Percentiles rank a stretch among this genome's conserved stretches.
Conservation (phyloP, 2,888 invertebrate species). For the Ethmia dodecea region DNA sequence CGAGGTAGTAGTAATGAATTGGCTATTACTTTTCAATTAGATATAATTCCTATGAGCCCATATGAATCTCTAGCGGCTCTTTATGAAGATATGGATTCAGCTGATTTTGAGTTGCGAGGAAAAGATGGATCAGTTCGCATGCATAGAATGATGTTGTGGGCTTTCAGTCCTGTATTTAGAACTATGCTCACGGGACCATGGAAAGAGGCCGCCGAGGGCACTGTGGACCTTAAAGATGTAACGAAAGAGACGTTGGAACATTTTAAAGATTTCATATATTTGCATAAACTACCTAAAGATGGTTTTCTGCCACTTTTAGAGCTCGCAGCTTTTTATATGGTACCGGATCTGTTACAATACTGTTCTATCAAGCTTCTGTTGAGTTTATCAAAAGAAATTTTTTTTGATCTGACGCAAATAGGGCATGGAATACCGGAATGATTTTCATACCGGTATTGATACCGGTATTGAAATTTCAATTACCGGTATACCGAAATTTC, state of each 20-base stretch:
- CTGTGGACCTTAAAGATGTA: not conserved
- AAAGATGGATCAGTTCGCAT: constrained; percentile 4
- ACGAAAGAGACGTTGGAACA: constrained; percentile 2
- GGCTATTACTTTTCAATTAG: no score
- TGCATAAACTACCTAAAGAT: not conserved
- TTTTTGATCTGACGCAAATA: no score
- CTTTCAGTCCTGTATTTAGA: constrained; percentile 7
- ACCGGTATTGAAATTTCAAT: no score
- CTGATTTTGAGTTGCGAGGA: constrained; percentile 6
- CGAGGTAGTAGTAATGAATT: no score
- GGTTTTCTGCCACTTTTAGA: constrained; percentile 1
- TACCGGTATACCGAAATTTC: no score
- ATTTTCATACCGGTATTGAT: no score
- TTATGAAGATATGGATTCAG: constrained; percentile 3
- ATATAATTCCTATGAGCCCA: no score
- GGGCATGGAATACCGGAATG: no score
- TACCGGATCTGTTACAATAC: not conserved
- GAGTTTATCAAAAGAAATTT: no score
- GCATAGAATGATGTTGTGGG: constrained; percentile 7
- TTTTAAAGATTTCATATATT: constrained; percentile 5
- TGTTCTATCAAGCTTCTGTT: not conserved
- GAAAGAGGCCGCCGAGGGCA: not conserved
- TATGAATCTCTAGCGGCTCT: constrained; percentile 4
- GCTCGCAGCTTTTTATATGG: constrained; percentile 6
- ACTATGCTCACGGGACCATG: constrained; percentile 4